Base-by-base conservation (phyloP, 2,113 vertebrate species). In the Ginglymostoma cirratum region DNA sequence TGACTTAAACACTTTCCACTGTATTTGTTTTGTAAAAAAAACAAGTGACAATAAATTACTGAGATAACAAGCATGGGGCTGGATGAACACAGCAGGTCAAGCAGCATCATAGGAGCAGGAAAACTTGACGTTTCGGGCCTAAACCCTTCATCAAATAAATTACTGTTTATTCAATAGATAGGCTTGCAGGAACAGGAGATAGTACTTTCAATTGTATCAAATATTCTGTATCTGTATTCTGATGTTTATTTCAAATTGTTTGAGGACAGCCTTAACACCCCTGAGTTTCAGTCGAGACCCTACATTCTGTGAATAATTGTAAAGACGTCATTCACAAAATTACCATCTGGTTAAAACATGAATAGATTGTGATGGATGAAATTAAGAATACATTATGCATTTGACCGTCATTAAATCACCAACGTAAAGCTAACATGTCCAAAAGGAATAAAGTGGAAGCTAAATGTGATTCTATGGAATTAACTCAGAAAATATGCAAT, bases 281-380 rank as follows among this genome's bases (percentile, higher is more conserved):
- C 55, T 48, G 8, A 90, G 87, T 61, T 69, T 67, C n/a, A 94
- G 66, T 19, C 27, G 66, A n/a, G 21, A 19, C 27, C 42, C 65
- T 45, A 4, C 23, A 70, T 70, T n/a, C 24, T 42, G 61, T 24
- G 38, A 94, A 94, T 94, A n/a, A 38, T 19, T 0, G 45, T 67
- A 21, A 7, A 69, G 38, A 45, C 38, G 38, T 23, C 61, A 42
- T 69, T 69, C 38, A 70, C 34, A 38, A 0, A 24, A 45, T 70
- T 94, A 69, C 67, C 92, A 94, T 70, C 38, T 69, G 65, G 70
- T 69, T 42, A 70, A 67, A 94, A 94, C 42, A 94, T 70, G 38
- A 94, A 69, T 94, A 21, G 17, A 2, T 65, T 38, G 92, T 8
- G 45, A 67, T 42, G 2, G n/a, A 48, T 48, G 48, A 2, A 48